Evolutionary conservation across 2,888 invertebrate species (phyloP).

Genomic region (Eucriotettix oculatus): DNA sequence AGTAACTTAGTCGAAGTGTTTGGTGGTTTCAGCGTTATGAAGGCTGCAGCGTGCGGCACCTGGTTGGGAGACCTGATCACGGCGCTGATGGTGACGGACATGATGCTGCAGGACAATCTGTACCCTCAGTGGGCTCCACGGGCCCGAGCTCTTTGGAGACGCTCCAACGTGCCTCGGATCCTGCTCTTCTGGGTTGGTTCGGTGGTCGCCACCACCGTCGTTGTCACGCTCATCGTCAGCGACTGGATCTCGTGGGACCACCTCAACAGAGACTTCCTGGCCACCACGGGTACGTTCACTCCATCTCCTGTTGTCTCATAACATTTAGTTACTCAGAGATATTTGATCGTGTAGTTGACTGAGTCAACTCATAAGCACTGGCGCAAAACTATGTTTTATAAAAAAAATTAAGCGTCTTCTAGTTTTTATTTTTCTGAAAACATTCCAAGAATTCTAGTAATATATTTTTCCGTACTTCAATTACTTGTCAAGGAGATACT

Average conservation of each 20-base stretch:
- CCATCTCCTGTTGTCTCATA: not conserved
- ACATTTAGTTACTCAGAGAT: not conserved
- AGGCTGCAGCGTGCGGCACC: slow-evolving; percentile 31
- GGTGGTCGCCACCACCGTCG: slow-evolving; percentile 24
- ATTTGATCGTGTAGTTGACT: not conserved
- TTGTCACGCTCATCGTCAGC: slow-evolving; percentile 29
- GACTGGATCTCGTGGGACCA: slow-evolving; percentile 32
- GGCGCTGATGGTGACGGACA: slow-evolving; percentile 34
- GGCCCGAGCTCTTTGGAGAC: slow-evolving; percentile 23
- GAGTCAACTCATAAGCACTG: not conserved
- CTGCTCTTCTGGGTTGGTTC: slow-evolving; percentile 30
- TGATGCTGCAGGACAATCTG: slow-evolving; percentile 33
- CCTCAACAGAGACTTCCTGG: slow-evolving; percentile 28
- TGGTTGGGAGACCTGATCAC: slow-evolving; percentile 35
- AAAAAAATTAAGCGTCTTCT: too few species aligned
- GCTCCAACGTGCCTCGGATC: slow-evolving; percentile 26
- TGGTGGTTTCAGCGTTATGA: slow-evolving; percentile 24
- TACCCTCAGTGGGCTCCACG: slow-evolving; percentile 29
- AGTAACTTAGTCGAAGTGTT: not conserved
- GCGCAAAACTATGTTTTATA: too few species aligned
- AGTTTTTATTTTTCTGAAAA: too few species aligned
- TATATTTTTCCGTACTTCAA: too few species aligned
- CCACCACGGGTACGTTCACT: slow-evolving; percentile 23
- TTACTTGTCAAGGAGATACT: too few species aligned
- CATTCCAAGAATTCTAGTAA: too few species aligned